A percentile compares a stretch with the other conserved stretches of the same genome.
Evolutionary conservation across 1,140 invertebrate species (phyloP).

Genomic region (Diorhabda carinulata): DNA sequence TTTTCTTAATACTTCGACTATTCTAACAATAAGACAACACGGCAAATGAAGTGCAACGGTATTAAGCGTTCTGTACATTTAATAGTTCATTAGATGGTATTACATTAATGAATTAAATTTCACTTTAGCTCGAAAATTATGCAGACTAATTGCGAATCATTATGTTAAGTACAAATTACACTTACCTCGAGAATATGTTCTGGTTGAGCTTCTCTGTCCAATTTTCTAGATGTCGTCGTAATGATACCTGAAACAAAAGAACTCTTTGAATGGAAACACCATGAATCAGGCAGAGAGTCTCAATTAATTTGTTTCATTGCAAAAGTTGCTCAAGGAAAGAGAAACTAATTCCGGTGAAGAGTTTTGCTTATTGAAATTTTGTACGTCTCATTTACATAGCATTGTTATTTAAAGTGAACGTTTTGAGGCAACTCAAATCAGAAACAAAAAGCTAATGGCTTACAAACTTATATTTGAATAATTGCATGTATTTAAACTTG

Average conservation of each 20-base stretch:
- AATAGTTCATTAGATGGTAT: no score
- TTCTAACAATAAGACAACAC: no score
- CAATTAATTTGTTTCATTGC: conserved; percentile 10
- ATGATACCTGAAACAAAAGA: conserved; percentile 65
- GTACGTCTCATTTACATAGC: conserved; percentile 4
- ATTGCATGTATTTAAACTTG: no score
- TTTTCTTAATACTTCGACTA: no score
- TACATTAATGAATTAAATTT: no score
- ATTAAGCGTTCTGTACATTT: no score
- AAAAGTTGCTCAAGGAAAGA: background rate
- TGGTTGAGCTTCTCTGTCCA: conserved; percentile 81
- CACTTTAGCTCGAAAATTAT: no score
- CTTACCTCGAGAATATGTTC: conserved; percentile 82
- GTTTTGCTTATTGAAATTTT: conserved; percentile 6
- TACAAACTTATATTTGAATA: no score
- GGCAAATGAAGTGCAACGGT: no score
- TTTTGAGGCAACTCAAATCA: background rate
- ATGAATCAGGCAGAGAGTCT: background rate
- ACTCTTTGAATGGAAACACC: background rate
- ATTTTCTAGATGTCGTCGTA: conserved; percentile 71
- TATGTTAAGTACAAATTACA: conserved; percentile 21
- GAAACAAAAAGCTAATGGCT: no score
- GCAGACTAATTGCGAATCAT: background rate
- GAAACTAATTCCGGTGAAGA: conserved; percentile 7
- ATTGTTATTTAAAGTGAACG: background rate